phyloP scores from a whole-genome alignment of 2,797 vertebrate species.

The Acropternis orthonyx region DNA sequence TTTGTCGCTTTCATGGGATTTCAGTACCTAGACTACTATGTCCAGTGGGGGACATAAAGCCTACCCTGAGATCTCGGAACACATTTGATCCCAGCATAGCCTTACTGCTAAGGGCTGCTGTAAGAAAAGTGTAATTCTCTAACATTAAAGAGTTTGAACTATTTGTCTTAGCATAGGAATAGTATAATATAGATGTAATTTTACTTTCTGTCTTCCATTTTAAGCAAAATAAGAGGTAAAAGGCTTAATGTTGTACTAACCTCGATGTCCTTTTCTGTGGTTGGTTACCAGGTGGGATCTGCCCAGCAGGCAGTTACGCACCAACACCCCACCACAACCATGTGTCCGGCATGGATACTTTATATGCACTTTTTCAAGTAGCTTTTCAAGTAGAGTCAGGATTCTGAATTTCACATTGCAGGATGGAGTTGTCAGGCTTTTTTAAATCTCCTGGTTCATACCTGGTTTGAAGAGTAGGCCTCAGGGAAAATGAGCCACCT shows the following conservation, averaged over 20 bases:
- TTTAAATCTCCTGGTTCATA: background rate
- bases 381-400: background rate
- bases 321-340: rapidly evolving
- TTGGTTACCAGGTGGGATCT: background rate
- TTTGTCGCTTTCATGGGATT: background rate
- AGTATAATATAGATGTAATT: background rate
- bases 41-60: background rate
- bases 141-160: background rate
- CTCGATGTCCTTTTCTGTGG: background rate
- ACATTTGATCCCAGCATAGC: background rate
- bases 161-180: background rate
- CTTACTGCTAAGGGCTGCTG: background rate
- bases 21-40: background rate
- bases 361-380: background rate
- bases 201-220: background rate
- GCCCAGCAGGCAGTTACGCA: background rate
- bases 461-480: background rate
- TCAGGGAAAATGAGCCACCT: background rate
- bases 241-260: background rate
- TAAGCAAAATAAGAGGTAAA: background rate
- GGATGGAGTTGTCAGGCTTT: background rate
- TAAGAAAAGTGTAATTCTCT: background rate
- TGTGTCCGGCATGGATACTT: background rate
- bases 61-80: background rate
- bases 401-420: background rate